Evolutionary conservation across 2,888 invertebrate species (phyloP).

Genomic region (Apodemia duryi): DNA sequence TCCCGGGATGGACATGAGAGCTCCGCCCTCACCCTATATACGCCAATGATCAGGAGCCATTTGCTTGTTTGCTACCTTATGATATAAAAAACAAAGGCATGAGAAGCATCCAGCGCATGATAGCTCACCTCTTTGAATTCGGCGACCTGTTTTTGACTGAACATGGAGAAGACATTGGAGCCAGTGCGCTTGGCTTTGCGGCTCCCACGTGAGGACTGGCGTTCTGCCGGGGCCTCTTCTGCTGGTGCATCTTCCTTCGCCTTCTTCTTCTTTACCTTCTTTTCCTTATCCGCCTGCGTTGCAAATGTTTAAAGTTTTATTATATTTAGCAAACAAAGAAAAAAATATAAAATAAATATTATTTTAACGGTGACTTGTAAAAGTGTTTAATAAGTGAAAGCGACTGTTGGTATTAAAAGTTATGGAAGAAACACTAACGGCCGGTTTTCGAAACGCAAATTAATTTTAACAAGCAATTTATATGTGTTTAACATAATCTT

Average conservation of each 20-base stretch:
- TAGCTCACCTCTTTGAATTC: conserved; percentile 94
- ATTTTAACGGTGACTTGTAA: not conserved
- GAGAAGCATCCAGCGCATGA: not conserved
- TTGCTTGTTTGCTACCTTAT: no score
- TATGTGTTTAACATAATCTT: no score
- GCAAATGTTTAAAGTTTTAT: not conserved
- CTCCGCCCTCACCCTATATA: no score
- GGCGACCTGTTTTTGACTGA: conserved; percentile 96
- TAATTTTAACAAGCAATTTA: no score
- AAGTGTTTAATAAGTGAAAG: not conserved
- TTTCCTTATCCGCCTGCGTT: conserved; percentile 93
- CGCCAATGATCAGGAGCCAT: no score
- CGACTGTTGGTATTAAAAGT: not conserved
- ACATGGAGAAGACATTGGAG: conserved; percentile 98
- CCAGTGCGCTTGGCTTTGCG: conserved; percentile 92
- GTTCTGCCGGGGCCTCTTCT: conserved; percentile 79
- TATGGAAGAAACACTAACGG: not conserved
- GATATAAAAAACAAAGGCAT: no score
- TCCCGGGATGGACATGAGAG: no score
- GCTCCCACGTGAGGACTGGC: conserved; percentile 91
- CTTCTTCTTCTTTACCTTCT: conserved; percentile 84
- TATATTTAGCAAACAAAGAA: no score
- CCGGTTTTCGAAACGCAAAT: no score
- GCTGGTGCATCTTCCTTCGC: conserved; percentile 84
- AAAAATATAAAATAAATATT: no score